These are phyloP conservation scores for Nothobranchius furzeri DNA, from an alignment of 2,113 vertebrate genomes.

Conservation along the genomic window DNA sequence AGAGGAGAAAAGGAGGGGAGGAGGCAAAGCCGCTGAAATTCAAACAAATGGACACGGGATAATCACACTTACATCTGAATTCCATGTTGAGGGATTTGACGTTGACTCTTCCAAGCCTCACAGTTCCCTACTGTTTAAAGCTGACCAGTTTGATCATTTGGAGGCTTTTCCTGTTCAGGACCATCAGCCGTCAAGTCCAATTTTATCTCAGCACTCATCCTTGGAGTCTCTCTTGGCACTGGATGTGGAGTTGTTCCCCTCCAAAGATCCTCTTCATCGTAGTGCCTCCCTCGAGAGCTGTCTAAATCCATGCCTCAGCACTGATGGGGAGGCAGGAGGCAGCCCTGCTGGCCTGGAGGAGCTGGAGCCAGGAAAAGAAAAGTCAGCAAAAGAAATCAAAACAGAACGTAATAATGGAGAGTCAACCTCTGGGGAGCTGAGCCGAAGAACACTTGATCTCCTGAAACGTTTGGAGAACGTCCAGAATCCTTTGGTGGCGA, in stretches of 20 bases:
- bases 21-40: conserved; percentile 83
- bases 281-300: conserved; percentile 92
- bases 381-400: conserved; percentile 24
- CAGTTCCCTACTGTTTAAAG: conserved; percentile 24
- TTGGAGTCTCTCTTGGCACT: conserved; percentile 88
- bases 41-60: conserved; percentile 77
- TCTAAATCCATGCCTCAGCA: conserved; percentile 83
- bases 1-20: conserved; percentile 72
- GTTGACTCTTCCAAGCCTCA: conserved; percentile 57
- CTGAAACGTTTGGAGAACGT: conserved; percentile 94
- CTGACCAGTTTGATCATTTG: conserved; percentile 31
- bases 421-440: conserved; percentile 85
- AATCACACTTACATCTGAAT: conserved; percentile 65
- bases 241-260: conserved; percentile 85
- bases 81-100: conserved; percentile 25
- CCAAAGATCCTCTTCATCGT: conserved; percentile 85
- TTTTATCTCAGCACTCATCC: conserved; percentile 86
- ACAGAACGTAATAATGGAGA: conserved; percentile 66
- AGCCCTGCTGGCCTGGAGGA: conserved; percentile 81
- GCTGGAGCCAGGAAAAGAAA: conserved; percentile 10
- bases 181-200: conserved; percentile 12
- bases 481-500: conserved; percentile 85
- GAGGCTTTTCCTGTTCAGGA: conserved; percentile 16
- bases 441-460: conserved; percentile 93
- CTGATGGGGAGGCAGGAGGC: conserved; percentile 78